Base-by-base conservation (phyloP, 2,888 invertebrate genomes). In the Protophormia terraenovae region DNA sequence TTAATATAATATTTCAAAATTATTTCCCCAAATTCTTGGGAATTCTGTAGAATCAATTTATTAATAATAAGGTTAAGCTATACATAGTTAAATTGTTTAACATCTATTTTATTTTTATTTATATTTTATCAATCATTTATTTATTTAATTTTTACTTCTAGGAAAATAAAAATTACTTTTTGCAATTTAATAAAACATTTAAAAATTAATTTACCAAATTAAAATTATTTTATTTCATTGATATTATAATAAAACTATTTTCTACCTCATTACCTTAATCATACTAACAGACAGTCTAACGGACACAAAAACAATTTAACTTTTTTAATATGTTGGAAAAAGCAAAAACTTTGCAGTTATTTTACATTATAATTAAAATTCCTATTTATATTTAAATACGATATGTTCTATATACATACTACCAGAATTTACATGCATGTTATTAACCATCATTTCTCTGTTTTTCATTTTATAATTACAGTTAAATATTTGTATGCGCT, bases 401-500 rank as follows among this genome's bases (percentile, higher is more conserved):
- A n/a, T n/a, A n/a, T n/a, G n/a, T n/a, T n/a, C 41, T n/a, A 12
- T 41, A 5, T 66, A 27, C n/a, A 41, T 10, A 32, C 5, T n/a
- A n/a, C n/a, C n/a, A n/a, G n/a, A n/a, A n/a, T n/a, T n/a, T n/a
- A 69, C 32, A 55, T 41, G 24, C 19, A 35, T 19, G 19, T 24
- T 12, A 3, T 45, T 29, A 41, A 55, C 10, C 67, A 50, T 67
- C 12, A 60, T 38, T 58, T 32, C 7, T 38, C 12, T 60, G 1
- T 41, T 53, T 41, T 62, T 53, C 19, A 12, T 38, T 41, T 35
- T 85, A 58, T 76, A 71, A 71, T 85, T 85, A 66, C 82, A 85
- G 85, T 71, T 47, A 75, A 78, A 60, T 60, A 79, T 84, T 90
- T 90, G 24, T 89, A 91, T 86, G 87, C 87, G 83, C 88, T 89